These are phyloP conservation scores for Stictonetta naevosa DNA, from an alignment of 2,113 vertebrate genomes.

Conservation along the genomic window DNA sequence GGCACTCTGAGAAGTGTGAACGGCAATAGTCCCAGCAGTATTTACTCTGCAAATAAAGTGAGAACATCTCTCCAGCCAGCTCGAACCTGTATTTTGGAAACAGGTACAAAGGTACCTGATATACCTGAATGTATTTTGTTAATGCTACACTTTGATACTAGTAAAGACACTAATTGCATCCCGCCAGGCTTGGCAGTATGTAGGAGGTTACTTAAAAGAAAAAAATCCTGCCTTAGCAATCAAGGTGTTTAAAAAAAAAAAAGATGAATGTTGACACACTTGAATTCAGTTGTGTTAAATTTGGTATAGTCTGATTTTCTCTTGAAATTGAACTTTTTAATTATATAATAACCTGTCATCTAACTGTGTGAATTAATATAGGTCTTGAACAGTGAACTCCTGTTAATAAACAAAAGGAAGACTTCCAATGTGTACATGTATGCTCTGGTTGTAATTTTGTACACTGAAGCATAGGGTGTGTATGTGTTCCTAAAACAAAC, in stretches of 20 bases:
- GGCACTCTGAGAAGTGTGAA: background rate
- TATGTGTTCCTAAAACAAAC: background rate
- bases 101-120: background rate
- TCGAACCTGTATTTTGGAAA: background rate
- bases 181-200: background rate
- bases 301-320: background rate
- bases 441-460: background rate
- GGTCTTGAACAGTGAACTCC: background rate
- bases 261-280: background rate
- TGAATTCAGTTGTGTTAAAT: background rate
- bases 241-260: background rate
- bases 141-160: accelerated
- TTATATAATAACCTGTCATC: background rate
- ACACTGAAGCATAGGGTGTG: background rate
- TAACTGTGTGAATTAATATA: background rate
- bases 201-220: background rate
- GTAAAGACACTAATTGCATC: background rate
- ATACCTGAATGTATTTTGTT: background rate
- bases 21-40: background rate
- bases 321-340: background rate
- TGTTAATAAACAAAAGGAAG: background rate
- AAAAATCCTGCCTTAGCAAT: background rate
- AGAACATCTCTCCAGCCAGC: background rate
- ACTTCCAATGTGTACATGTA: background rate
- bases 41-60: background rate